Evolutionary conservation across 2,888 invertebrate genomes (phyloP).

Genomic region (Gortyna flavago): DNA sequence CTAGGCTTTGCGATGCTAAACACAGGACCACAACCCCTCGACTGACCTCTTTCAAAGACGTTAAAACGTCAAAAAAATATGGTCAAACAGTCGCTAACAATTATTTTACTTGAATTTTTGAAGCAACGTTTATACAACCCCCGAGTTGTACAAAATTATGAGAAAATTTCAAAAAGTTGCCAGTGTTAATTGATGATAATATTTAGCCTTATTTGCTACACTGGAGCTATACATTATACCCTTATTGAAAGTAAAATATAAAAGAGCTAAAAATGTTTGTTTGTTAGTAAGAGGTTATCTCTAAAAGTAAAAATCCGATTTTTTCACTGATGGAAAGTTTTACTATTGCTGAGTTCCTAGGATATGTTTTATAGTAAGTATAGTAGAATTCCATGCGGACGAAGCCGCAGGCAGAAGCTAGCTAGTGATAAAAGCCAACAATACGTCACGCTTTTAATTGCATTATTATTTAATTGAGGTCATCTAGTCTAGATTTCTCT

Average conservation of each 20-base stretch:
- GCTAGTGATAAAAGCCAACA: constrained; percentile 12
- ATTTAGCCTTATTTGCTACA: not conserved
- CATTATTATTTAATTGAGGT: constrained; percentile 32
- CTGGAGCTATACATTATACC: not conserved
- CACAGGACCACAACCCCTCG: not conserved
- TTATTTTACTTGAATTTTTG: not conserved
- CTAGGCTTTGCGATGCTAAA: constrained; percentile 1
- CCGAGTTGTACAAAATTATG: not conserved
- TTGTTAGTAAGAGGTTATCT: not conserved
- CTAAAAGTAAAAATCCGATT: not conserved
- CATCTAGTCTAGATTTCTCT: constrained; percentile 22
- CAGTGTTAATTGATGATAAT: not conserved
- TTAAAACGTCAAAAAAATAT: not conserved
- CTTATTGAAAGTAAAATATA: not conserved
- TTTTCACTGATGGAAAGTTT: not conserved
- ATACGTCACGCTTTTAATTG: constrained; percentile 21
- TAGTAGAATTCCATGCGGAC: not conserved
- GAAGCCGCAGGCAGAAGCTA: not conserved
- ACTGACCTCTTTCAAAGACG: not conserved
- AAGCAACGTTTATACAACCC: not conserved
- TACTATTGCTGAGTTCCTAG: not conserved
- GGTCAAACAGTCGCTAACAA: not conserved
- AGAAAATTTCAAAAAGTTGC: not conserved
- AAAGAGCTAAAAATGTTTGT: not conserved
- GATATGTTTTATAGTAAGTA: not conserved